Evolutionary conservation across 2,113 vertebrate species (phyloP).

Genomic region (Reinhardtius hippoglossoides): DNA sequence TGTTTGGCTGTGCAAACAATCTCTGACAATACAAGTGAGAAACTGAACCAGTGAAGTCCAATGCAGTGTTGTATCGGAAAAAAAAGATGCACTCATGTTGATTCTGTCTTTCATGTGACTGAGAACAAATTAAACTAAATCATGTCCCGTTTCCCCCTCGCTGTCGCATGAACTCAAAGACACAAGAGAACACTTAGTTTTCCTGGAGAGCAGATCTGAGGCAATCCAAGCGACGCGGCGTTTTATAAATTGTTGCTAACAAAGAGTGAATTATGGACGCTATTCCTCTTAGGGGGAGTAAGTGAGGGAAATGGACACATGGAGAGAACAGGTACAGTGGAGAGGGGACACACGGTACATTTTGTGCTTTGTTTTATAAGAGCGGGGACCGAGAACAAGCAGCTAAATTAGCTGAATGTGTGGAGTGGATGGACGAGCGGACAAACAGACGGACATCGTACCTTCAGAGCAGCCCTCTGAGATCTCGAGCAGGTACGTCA

Average conservation of each 20-base stretch:
- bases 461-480: constrained; percentile 93
- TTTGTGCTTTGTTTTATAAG: neutral
- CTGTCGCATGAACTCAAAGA: neutral
- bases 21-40: too few relatives aligned
- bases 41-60: too few relatives aligned
- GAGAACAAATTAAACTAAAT: neutral
- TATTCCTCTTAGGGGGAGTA: neutral
- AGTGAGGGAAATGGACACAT: neutral
- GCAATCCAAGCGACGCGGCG: neutral
- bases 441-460: constrained; percentile 55
- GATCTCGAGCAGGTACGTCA: constrained; percentile 93
- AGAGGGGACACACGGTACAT: neutral
- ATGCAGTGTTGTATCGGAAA: neutral
- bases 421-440: neutral
- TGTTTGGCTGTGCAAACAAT: too few relatives aligned
- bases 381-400: neutral
- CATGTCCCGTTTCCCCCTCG: neutral
- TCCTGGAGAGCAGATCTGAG: neutral
- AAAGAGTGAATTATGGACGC: constrained; percentile 1
- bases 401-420: neutral
- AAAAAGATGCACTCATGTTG: neutral
- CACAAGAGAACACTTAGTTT: constrained; percentile 29
- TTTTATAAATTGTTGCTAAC: constrained; percentile 19
- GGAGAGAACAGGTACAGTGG: neutral
- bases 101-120: neutral